Evolutionary conservation across 2,113 vertebrate species (phyloP), one percentile per base, ranked within the genome.

Genomic region (Argyrosomus japonicus): DNA sequence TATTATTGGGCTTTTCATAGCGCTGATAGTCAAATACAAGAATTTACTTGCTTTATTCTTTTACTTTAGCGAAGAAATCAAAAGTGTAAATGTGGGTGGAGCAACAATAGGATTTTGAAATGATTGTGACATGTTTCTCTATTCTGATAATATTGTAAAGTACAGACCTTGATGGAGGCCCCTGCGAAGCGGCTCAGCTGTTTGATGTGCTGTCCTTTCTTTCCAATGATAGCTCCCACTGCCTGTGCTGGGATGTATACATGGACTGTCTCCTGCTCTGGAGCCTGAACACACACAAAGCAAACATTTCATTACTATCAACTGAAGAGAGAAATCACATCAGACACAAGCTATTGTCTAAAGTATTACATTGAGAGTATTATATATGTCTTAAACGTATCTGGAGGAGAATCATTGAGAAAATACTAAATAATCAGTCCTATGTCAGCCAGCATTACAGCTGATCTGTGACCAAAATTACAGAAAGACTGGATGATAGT

Each of bases 131-230:
- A 32, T 2, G 8, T 61, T 43, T 63, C 61, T 19, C 11, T 21
- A 13, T 6, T n/a, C 19, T 64, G 36, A 11, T 60, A 9, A 9
- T 43, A 6, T 13, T 13, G 27, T 19, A 2, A 10, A 21, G 13
- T 47, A n/a, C 89, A 69, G 72, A 97, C 97, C 97, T 99, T 99
- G 92, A 99, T 99, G 67, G 97, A 98, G 79, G 98, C 97, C 0
- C 97, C 98, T 75, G 98, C 97, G 0, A 97, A 99, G 40, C 97
- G 96, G 29, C 97, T 98, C 67, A 99, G 96, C 93, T 99, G 97
- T 27, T 99, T 99, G 93, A 99, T 99, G 90, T 99, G 98, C 82
- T 99, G 97, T 0, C 98, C 98, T 84, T 99, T 99, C 96, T 98
- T 99, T 43, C 98, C 98, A 0, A 99, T 99, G 93, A 99, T 97